A percentile compares a stretch with the other conserved stretches of the same genome.
Conservation (phyloP, 2,888 invertebrate species). For the Cotesia congregata region DNA sequence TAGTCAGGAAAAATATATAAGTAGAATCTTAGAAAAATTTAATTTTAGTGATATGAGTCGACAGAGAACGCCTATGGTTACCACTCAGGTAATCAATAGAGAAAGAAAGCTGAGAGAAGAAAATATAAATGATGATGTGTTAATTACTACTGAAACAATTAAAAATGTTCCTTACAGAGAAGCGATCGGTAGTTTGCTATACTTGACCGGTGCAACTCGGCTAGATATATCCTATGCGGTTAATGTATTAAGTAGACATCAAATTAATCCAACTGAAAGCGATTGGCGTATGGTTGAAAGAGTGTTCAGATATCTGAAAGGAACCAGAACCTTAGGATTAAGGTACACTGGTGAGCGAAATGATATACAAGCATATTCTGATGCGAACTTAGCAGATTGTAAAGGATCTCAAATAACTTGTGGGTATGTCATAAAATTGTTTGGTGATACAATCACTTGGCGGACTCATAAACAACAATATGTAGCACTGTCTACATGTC, state of each 20-base stretch:
- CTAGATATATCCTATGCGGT: constrained; percentile 44
- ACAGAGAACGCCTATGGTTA: constrained; percentile 44
- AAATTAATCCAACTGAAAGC: constrained; percentile 39
- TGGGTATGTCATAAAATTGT: constrained; percentile 41
- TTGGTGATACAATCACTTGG: constrained; percentile 41
- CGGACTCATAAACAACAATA: constrained; percentile 41
- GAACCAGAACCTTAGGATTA: constrained; percentile 33
- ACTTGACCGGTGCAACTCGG: constrained; percentile 45
- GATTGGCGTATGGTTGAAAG: constrained; percentile 40
- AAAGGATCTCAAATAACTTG: constrained; percentile 41
- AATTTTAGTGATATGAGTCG: constrained; percentile 1
- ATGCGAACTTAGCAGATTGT: constrained; percentile 41
- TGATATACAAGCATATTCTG: constrained; percentile 34
- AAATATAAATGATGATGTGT: not conserved
- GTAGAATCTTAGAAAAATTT: constrained; percentile 29
- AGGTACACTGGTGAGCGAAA: constrained; percentile 31
- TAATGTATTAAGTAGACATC: constrained; percentile 45
- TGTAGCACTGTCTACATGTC: constrained; percentile 43
- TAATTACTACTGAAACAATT: constrained; percentile 3
- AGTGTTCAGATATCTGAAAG: constrained; percentile 42
- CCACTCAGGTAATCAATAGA: constrained; percentile 32
- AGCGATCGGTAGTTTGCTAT: constrained; percentile 23
- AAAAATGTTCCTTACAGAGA: not conserved
- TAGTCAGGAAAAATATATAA: constrained; percentile 18
- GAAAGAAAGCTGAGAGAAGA: constrained; percentile 4